Evolutionary conservation across 2,113 vertebrate genomes (phyloP).

Genomic region (Porphyrio hochstetteri): DNA sequence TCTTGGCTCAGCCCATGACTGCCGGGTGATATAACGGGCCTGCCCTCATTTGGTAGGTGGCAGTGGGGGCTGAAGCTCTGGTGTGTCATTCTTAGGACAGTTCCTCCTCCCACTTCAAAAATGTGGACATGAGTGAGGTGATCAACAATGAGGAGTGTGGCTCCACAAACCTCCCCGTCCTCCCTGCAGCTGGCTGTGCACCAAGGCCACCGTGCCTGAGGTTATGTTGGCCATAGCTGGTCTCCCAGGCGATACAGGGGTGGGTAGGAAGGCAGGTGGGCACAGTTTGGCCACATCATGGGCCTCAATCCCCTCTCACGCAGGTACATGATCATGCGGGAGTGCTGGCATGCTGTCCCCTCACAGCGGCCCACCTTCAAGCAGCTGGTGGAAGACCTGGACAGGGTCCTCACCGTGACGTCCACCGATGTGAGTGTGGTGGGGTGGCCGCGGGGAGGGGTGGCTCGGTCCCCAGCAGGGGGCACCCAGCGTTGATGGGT

Average conservation of each 20-base stretch:
- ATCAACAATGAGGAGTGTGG: background rate
- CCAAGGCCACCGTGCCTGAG: background rate
- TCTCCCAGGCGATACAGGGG: accelerated
- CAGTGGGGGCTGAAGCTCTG: accelerated
- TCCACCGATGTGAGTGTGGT: slow-evolving; percentile 87
- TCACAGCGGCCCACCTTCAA: slow-evolving; percentile 96
- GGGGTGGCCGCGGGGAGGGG: accelerated
- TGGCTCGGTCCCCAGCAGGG: accelerated
- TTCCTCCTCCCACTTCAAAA: background rate
- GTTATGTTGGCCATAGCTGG: background rate
- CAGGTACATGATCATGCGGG: slow-evolving; percentile 99
- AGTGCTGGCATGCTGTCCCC: slow-evolving; percentile 95
- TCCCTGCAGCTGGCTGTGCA: accelerated
- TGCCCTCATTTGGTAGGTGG: accelerated
- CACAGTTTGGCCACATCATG: accelerated
- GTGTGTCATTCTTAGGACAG: background rate
- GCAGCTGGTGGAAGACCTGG: slow-evolving; percentile 95
- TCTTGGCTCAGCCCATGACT: background rate
- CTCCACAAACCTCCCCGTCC: background rate
- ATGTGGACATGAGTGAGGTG: accelerated
- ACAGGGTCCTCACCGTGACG: slow-evolving; percentile 90
- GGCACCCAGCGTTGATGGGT: background rate
- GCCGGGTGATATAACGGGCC: accelerated
- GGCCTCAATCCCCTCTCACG: accelerated
- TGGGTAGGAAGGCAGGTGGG: background rate